These are phyloP conservation scores for Chionodraco myersi DNA, from an alignment of 2,113 vertebrate species.

Conservation along the genomic window DNA sequence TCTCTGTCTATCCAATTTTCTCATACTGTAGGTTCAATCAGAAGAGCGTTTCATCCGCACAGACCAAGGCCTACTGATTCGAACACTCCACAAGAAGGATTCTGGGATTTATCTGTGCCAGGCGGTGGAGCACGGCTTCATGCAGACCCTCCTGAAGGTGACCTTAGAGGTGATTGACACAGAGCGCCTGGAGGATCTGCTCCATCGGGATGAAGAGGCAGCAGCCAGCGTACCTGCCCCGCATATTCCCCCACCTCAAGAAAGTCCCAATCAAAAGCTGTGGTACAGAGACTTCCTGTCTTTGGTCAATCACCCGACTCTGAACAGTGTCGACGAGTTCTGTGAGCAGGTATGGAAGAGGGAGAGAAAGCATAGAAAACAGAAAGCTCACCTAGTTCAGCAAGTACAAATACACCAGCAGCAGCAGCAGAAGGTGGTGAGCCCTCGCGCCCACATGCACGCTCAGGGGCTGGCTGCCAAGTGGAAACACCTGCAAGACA, in stretches of 20 bases:
- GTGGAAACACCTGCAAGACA: slow-evolving; percentile 98
- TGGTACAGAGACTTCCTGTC: slow-evolving; percentile 99
- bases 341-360: slow-evolving; percentile 99
- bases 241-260: slow-evolving; percentile 67
- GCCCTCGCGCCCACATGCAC: slow-evolving; percentile 72
- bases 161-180: slow-evolving; percentile 94
- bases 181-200: slow-evolving; percentile 91
- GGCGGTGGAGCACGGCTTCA: slow-evolving; percentile 96
- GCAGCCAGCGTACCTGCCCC: slow-evolving; percentile 73
- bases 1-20: slow-evolving; percentile 1
- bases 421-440: slow-evolving; percentile 70
- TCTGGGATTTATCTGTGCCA: slow-evolving; percentile 94
- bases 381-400: slow-evolving; percentile 86
- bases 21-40: slow-evolving; percentile 85
- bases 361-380: slow-evolving; percentile 93
- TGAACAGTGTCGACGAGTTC: slow-evolving; percentile 97
- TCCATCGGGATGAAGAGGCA: slow-evolving; percentile 88
- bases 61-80: slow-evolving; percentile 93
- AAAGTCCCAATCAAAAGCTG: slow-evolving; percentile 90
- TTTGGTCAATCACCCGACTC: slow-evolving; percentile 95
- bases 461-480: slow-evolving; percentile 85
- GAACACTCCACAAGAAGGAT: slow-evolving; percentile 89
- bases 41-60: slow-evolving; percentile 91
- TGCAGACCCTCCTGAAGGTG: slow-evolving; percentile 94
- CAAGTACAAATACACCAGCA: slow-evolving; percentile 65